Evolutionary conservation across 1,140 invertebrate genomes (phyloP).

Genomic region (Augochlora pura): DNA sequence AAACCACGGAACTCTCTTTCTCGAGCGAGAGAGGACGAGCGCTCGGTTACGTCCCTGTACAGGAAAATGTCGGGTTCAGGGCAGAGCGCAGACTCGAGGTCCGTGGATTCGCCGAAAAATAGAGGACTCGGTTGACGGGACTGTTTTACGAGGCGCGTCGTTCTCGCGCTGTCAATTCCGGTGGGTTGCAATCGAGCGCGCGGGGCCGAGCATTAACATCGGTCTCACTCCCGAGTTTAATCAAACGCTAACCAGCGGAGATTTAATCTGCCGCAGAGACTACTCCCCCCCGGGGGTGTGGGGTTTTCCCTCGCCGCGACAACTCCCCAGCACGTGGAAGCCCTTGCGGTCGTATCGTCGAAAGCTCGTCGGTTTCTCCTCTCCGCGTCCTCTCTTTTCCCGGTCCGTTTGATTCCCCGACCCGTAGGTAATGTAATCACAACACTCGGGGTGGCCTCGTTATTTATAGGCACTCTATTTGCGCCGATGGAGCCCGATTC

Average conservation of each 20-base stretch:
- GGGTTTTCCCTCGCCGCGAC: constrained; percentile 24
- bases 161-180: constrained; percentile 70
- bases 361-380: constrained; percentile 17
- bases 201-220: constrained; percentile 76
- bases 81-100: too few species aligned
- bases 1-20: too few species aligned
- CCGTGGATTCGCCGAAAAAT: background rate
- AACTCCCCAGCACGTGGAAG: constrained; percentile 2
- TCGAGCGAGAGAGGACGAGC: background rate
- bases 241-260: constrained; percentile 80
- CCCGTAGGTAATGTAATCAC: constrained; percentile 79
- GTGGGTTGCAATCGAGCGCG: constrained; percentile 68
- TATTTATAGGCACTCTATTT: constrained; percentile 79
- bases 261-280: constrained; percentile 77
- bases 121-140: background rate
- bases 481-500: constrained; percentile 51
- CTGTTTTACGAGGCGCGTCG: constrained; percentile 49
- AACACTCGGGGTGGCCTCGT: constrained; percentile 78
- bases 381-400: background rate
- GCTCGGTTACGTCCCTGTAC: too few species aligned
- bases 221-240: constrained; percentile 79
- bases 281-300: constrained; percentile 44
- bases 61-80: too few species aligned
- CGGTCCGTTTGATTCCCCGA: constrained; percentile 53
- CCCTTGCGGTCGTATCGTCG: constrained; percentile 29